Evolutionary conservation across 2,113 vertebrate species (phyloP), one percentile per base, ranked within the genome.

Genomic region (Sardina pilchardus): DNA sequence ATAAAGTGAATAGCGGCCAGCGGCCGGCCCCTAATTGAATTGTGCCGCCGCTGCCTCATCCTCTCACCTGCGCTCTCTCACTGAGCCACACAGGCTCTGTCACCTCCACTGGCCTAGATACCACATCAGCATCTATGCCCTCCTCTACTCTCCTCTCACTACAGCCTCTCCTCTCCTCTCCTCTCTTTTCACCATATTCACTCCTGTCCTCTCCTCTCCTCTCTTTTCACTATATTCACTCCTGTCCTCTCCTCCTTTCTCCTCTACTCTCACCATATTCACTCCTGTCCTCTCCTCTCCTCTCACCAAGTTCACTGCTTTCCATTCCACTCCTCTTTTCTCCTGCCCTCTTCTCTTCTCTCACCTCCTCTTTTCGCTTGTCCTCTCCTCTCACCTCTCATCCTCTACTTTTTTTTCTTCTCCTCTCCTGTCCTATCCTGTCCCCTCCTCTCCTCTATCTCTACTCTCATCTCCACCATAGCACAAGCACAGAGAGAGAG

Each of bases 11-110:
- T 89, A 86, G 75, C 84, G 90, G 88, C 48, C 88, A 82, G 87
- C 75, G 81, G 30, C 36, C 48, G 80, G 83, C 53, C 80, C 89
- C 91, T 92, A 88, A 94, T 89, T 90, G 87, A 90, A 93, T 93
- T 90, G 88, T 84, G 89, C 81, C 85, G 17, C 85, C 86, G 67
- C 87, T 89, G 90, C 89, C 90, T 90, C 82, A 83, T 90, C 90
- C 86, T 88, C 88, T 92, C 59, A 93, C 88, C 88, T 89, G 91
- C 89, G 89, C 47, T 84, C 86, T 89, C 47, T 84, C 86, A 86
- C 86, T 92, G 90, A 92, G 36, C 3, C 85, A 47, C 63, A 56
- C 82, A 82, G 45, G 87, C 80, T 84, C 84, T 81, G 82, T 82
- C 84, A 82, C 81, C 86, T 44, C 44, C 16, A 9, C 53, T 78